Evolutionary conservation across 2,797 vertebrate genomes (phyloP), one percentile per base, ranked within the genome.

Genomic region (Sebastes steindachneri): DNA sequence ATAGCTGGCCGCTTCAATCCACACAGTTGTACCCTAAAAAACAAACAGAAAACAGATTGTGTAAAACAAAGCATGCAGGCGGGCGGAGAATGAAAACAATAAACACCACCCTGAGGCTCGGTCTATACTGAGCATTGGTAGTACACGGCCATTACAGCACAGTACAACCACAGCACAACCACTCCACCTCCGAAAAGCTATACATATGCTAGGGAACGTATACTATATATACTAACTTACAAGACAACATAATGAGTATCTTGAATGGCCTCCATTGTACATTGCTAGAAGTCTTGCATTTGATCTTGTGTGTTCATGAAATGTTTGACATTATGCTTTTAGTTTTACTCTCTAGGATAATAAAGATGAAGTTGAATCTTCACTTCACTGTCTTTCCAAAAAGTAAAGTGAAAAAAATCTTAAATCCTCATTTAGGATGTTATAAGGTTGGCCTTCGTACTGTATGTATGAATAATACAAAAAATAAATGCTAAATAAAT

Each of bases 241-340:
- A 63, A 53, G n/a, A 59, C 64, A 45, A n/a, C 37, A 70, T 73
- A 66, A 73, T 75, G 15, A 37, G 59, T 10, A 55, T 51, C 51
- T 15, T 25, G 15, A 51, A 73, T 45, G 26, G 21, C 31, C 26
- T 73, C 17, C 9, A 21, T 54, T 82, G 37, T 79, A 57, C 28
- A 55, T 33, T 35, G 5, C 11, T 7, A 58, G 25, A 26, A 29
- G n/a, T 28, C 7, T 7, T 21, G 7, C 41, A 9, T 77, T 51
- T 41, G 9, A 51, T 31, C 8, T 9, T 17, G 23, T 71, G 45
- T 70, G 14, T 62, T 23, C 23, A 35, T 80, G 29, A 60, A 37
- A 71, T 26, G 29, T 63, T 57, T 69, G 9, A 48, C 33, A 48
- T 67, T 6, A 54, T 33, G n/a, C 23, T 73, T 25, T 33, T 17